phyloP scores from a whole-genome alignment of 2,888 invertebrate genomes.

The Allacma fusca region DNA sequence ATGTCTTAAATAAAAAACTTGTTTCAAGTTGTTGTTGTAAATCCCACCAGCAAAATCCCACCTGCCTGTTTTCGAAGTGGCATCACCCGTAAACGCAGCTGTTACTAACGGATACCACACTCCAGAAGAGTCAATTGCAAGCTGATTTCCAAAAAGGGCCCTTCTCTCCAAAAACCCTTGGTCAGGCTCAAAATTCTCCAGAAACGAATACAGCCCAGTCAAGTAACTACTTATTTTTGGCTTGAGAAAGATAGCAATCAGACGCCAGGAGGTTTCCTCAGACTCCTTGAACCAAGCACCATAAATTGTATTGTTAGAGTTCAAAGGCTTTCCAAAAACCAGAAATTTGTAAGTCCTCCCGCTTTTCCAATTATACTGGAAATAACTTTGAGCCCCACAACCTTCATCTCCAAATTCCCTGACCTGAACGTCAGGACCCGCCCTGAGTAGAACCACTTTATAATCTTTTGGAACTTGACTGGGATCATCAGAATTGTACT shows the following conservation, averaged over 20 bases:
- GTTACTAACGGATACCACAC: conserved; percentile 50
- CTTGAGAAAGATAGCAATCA: conserved; percentile 56
- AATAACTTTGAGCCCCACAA: conserved; percentile 54
- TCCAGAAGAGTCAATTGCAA: conserved; percentile 43
- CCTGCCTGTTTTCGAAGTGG: conserved; percentile 47
- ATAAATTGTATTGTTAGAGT: conserved; percentile 44
- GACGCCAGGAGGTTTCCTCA: conserved; percentile 44
- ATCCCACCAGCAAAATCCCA: conserved; percentile 53
- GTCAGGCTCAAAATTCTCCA: conserved; percentile 58
- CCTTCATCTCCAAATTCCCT: conserved; percentile 59
- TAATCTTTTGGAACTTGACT: conserved; percentile 55
- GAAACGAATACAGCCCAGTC: conserved; percentile 51
- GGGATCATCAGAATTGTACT: conserved; percentile 53
- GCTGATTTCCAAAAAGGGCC: conserved; percentile 54
- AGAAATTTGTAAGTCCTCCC: conserved; percentile 51
- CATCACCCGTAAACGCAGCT: conserved; percentile 55
- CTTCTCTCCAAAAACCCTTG: conserved; percentile 49
- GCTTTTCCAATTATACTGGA: conserved; percentile 51
- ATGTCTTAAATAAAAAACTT: conserved; percentile 52
- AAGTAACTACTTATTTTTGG: conserved; percentile 52
- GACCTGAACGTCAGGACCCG: conserved; percentile 50
- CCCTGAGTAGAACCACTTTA: conserved; percentile 45
- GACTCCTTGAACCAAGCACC: conserved; percentile 55
- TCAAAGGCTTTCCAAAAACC: conserved; percentile 46
- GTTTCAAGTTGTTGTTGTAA: conserved; percentile 23